Percentiles rank a stretch among this genome's conserved stretches.
Evolutionary conservation across 2,113 vertebrate genomes (phyloP).

Genomic region (Telmatochromis sp.): DNA sequence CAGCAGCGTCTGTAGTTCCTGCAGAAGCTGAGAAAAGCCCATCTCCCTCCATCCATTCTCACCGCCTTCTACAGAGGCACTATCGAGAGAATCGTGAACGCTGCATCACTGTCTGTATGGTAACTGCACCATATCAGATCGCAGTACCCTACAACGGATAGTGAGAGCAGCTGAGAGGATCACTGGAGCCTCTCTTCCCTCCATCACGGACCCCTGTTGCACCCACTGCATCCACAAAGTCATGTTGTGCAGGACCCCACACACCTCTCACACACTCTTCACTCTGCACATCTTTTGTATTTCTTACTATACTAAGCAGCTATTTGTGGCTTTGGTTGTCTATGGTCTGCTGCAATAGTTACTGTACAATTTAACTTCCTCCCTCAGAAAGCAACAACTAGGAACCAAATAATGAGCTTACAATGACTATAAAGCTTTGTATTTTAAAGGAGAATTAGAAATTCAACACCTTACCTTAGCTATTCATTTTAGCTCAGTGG

Average conservation of each 20-base stretch:
- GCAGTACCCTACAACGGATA: background rate
- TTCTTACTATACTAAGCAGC: background rate
- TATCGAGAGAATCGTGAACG: accelerated
- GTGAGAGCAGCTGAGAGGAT: background rate
- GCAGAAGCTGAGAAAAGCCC: background rate
- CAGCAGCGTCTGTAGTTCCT: background rate
- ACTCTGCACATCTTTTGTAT: background rate
- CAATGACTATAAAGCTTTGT: background rate
- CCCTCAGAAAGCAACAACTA: background rate
- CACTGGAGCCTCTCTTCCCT: background rate
- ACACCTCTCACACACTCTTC: background rate
- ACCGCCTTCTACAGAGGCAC: background rate
- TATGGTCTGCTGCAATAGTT: background rate
- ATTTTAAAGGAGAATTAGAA: background rate
- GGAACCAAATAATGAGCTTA: background rate
- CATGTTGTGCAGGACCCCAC: background rate
- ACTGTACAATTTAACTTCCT: background rate
- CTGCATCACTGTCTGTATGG: background rate
- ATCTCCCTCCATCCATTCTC: background rate
- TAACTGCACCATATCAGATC: background rate
- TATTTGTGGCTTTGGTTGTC: background rate
- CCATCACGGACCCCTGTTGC: background rate
- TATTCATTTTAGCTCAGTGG: background rate
- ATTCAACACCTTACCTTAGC: background rate
- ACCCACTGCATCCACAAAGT: background rate